Evolutionary conservation across 1,140 invertebrate species (phyloP), one percentile per base, ranked within the genome.

Genomic region (Drosophila bifasciata): DNA sequence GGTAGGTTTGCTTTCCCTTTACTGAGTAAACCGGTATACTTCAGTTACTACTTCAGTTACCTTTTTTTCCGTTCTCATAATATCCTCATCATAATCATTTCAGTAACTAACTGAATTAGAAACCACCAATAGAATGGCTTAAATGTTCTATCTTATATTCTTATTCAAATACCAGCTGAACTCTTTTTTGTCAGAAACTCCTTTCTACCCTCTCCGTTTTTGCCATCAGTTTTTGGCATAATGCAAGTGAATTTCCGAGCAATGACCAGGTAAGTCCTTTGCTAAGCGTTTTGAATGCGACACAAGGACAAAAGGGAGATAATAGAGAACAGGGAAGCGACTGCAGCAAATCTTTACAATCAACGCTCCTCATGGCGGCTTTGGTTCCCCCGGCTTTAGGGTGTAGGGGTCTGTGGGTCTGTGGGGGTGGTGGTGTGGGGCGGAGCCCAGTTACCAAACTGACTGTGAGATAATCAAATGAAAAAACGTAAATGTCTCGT

Each of bases 401-500:
- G 28, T 11, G 28, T 25, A 7, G 25, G 5, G 25, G 1, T 25
- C 6, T 23, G 21, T 41, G 17, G 50, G n/a, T 39, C n/a, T 43
- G 45, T 32, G 6, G 56, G 25, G 39, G 41, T 19, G 19, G 28
- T n/a, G 25, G 39, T 8, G 43, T 1, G 52, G 36, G 28, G 43
- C 39, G 59, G 60, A 49, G 57, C 60, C 58, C 62, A 59, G 56
- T 81, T 86, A 61, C 81, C 77, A 78, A 86, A 88, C 77, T 81
- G 83, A 88, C 78, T 86, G 83, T 78, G 74, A 81, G 85, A 90
- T 89, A 89, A 89, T 89, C 86, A 90, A 89, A 89, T 89, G 81
- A 85, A 89, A 89, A 89, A 89, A 89, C 80, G 86, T 89, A 89
- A 89, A 89, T 89, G 86, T 89, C 86, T 89, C 86, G 86, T 89